Evolutionary conservation across 2,113 vertebrate genomes (phyloP), one percentile per base, ranked within the genome.

Genomic region (Montifringilla adamsi): DNA sequence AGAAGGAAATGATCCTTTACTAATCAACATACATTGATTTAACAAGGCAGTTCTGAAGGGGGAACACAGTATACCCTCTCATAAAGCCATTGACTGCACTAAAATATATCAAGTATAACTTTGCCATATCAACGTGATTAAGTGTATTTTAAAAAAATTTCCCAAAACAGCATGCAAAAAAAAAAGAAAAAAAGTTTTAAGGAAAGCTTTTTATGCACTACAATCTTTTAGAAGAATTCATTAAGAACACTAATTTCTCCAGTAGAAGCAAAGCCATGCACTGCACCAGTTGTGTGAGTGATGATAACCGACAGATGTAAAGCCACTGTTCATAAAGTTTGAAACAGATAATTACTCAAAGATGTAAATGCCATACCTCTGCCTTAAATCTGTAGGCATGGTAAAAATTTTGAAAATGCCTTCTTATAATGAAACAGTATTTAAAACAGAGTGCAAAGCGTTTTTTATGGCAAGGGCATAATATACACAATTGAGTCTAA

Each of bases 1-100:
- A 52, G 33, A 81, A 84, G n/a, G 66, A 97, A 91, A 87, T 62
- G 3, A 79, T 73, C 39, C 26, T 93, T 79, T 87, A 16, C 24
- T 79, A 83, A 80, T 27, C 41, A n/a, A 53, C 8, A 19, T 53
- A 50, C 7, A 0, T 44, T 84, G 56, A 72, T 91, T 89, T 68
- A 76, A 89, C 18, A 49, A 39, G 37, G 15, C 56, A 68, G 2
- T 33, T 13, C 23, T 84, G 66, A 35, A 91, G 62, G 41, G 14
- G 7, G 10, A 91, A 27, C 17, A 75, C 18, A 56, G 9, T 33
- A 30, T 13, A 50, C 5, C 7, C 10, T 20, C 8, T 43, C 23
- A 60, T 39, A 77, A 30, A 86, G 9, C 18, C 14, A 27, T 17
- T 50, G 30, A 12, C 15, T 60, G 20, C 13, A 49, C 5, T 50